Base-by-base conservation (phyloP, 1,140 invertebrate genomes). In the Glossosoma conforme region DNA sequence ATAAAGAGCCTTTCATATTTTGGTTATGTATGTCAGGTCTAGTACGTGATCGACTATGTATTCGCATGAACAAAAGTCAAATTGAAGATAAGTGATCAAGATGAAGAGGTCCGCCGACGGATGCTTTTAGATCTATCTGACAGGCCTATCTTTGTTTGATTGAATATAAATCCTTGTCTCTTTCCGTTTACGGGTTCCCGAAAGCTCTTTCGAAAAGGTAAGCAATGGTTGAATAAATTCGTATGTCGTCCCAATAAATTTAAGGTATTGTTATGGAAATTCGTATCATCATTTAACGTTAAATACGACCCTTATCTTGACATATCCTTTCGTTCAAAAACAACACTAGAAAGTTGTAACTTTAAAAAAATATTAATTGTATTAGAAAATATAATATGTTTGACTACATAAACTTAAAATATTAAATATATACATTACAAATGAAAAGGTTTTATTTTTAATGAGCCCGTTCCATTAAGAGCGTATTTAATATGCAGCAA, bases 201-300 rank as follows among this genome's bases (percentile, higher is more conserved):
- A 45, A 33, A 19, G 28, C 22, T 28, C 13, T 13, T n/a, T 25
- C 17, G 5, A 36, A 38, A 18, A 5, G 15, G 15, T 15, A 15
- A 19, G 17, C 2, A 2, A 17, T 38, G 19, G 19, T 18, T 17
- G 36, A 38, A 38, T 38, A 18, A 4, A 38, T 19, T 38, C 20
- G 19, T 15, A 38, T 17, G n/a, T 32, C 22, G 8, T 21, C 15
- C 18, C n/a, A 21, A 45, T 45, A 32, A 32, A n/a, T 32, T 33
- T 33, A 38, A 21, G 6, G 44, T 46, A 53, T 53, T 53, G 51
- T 53, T 46, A 53, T 53, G 43, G 51, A 46, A 46, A 53, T 53
- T 40, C 32, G 14, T 40, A 13, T 15, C 17, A 18, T n/a, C n/a
- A 25, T 52, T 52, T 48, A 37, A 44, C 21, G 41, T 45, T 38